These are phyloP conservation scores for Phymatocera aterrima DNA, from an alignment of 2,888 invertebrate genomes.

Conservation along the genomic window DNA sequence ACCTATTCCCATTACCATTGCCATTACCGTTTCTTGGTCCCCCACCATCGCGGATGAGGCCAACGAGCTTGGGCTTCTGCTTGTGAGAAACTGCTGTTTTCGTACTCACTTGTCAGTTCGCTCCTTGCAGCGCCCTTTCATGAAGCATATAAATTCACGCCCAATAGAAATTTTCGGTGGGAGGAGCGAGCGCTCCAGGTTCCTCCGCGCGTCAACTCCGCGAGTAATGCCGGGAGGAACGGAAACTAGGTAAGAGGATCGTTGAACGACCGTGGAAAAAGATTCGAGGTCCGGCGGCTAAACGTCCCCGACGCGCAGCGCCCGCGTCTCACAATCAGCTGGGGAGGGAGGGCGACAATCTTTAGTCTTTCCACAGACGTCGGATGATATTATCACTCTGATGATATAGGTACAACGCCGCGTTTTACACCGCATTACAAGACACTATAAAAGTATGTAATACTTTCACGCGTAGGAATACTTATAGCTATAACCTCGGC, in stretches of 20 bases:
- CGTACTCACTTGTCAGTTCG: too few relatives aligned
- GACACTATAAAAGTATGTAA: conserved; percentile 65
- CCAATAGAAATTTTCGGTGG: conserved; percentile 25
- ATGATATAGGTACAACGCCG: conserved; percentile 68
- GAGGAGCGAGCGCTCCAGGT: not conserved
- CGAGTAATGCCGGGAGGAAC: not conserved
- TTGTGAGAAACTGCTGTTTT: conserved; percentile 18
- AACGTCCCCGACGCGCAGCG: too few relatives aligned
- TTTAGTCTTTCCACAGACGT: not conserved
- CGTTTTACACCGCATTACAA: conserved; percentile 70
- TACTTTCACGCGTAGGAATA: conserved; percentile 29
- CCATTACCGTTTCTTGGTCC: not conserved
- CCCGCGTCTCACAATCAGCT: too few relatives aligned
- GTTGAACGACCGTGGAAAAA: not conserved
- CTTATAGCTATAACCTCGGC: conserved; percentile 49
- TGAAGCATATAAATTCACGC: conserved; percentile 6
- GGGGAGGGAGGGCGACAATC: conserved; percentile 18
- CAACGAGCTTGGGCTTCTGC: conserved; percentile 7
- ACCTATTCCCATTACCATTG: not conserved
- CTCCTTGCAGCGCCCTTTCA: not conserved
- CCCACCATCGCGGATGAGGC: not conserved
- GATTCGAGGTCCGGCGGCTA: too few relatives aligned
- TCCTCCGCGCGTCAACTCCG: not conserved
- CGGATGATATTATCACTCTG: conserved; percentile 67
- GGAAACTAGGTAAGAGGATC: not conserved